Base-by-base conservation (phyloP, 92 coral and sea anemone species). In the Phenganax stokvisi region DNA sequence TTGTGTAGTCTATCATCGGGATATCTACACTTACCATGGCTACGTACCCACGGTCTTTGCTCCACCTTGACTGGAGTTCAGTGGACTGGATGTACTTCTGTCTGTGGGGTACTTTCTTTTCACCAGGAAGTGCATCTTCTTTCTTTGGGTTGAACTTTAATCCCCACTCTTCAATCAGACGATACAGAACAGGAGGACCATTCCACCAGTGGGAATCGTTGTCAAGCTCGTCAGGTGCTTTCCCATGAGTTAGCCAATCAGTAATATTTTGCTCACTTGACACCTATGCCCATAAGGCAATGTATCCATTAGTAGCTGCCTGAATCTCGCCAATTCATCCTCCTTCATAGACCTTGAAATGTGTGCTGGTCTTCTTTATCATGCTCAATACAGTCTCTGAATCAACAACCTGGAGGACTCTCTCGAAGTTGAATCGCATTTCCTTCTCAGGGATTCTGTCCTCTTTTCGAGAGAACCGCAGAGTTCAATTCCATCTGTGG, bases 221-320 rank as follows among this genome's bases (percentile, higher is more conserved):
- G 51, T 84, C 20, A 27, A 87, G 87, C 64, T 87, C 87, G n/a
- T 86, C 79, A 74, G 88, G 88, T 31, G 55, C 29, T 31, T 85
- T 80, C 54, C 89, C 89, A 16, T 84, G 85, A 12, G 89, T 84
- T 28, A 84, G n/a, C 89, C 91, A 88, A 73, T 85, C 91, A 16
- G 86, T 89, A 25, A 87, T 85, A 69, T 88, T 88, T 72, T 81
- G 25, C 13, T 82, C 60, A 54, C 91, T 87, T 25, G 89, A 51
- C 81, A 88, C 72, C 87, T 85, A 86, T n/a, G 84, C 89, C 88
- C 90, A 88, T 57, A 88, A 81, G 20, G 88, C 51, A 44, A 87
- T 57, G 65, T 85, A 88, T 54, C 90, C 87, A 77, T 87, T 71
- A 9, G 88, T 80, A 51, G 87, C 85, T 0, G 85, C 87, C 31